Base-by-base conservation (phyloP, 2,888 invertebrate genomes). In the Elysia crispata region DNA sequence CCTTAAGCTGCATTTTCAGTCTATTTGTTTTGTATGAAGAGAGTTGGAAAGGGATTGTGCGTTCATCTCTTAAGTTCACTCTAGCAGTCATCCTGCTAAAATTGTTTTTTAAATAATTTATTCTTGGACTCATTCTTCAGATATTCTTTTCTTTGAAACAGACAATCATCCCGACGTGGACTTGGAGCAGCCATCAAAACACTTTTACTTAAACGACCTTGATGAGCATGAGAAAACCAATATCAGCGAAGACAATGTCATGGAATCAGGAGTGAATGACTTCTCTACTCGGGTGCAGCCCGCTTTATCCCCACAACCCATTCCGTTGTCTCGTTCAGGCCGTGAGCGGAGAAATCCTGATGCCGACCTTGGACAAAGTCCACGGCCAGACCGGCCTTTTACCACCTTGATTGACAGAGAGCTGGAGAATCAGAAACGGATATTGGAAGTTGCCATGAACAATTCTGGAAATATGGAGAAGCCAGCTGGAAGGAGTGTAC, bases 401-500 rank as follows among this genome's bases (percentile, higher is more conserved):
- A 76, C 69, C 50, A 74, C 79, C 33, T 20, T 79, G 28, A 60
- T 81, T 30, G 78, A 76, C 76, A 76, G 72, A 23, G 76, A 81
- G 25, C 49, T 81, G 30, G 76, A 62, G 41, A 72, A 76, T 50
- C 79, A 79, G 66, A 67, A n/a, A 30, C 62, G 64, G 23, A 15
- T 75, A 13, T 70, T 78, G 25, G 31, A 25, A 1, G 49, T 15
- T 0, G 25, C 41, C n/a, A 15, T 70, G 31, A n/a, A 33, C 30
- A 31, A 30, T 67, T 13, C 33, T 41, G 33, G 31, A 15, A n/a
- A 1, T 28, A 28, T 20, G 8, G 60, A 28, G 75, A 60, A 31
- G 33, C 11, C 41, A 41, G 41, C 3, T 11, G 41, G 31, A n/a
- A 25, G 25, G 54, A 11, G 11, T 49, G 73, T 73, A 50, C n/a